Evolutionary conservation across 2,888 invertebrate species (phyloP).

Genomic region (Mechanitis mazaeus): DNA sequence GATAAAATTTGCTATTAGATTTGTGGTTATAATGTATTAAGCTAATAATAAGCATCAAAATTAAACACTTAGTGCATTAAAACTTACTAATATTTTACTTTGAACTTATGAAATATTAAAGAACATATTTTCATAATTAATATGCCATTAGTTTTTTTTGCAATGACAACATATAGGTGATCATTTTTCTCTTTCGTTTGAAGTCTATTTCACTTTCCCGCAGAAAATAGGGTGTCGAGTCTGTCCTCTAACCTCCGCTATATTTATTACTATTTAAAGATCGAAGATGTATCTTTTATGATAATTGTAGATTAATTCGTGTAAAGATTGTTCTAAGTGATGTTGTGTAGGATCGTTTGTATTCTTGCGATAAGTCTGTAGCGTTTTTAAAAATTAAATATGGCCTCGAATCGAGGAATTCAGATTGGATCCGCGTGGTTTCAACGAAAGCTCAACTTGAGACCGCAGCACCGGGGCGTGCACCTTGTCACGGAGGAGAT

Average conservation of each 20-base stretch:
- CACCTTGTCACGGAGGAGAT: constrained; percentile 98
- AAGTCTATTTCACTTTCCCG: constrained; percentile 74
- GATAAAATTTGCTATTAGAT: no score
- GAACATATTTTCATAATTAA: background rate
- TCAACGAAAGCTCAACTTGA: constrained; percentile 96
- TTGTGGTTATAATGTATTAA: no score
- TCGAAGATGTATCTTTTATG: constrained; percentile 81
- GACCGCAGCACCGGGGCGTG: constrained; percentile 97
- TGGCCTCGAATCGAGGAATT: constrained; percentile 93
- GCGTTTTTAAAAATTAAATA: constrained; percentile 79
- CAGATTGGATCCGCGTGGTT: constrained; percentile 98
- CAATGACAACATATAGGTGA: constrained; percentile 56
- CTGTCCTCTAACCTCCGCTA: constrained; percentile 75
- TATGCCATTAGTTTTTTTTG: constrained; percentile 36
- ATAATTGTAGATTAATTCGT: constrained; percentile 80
- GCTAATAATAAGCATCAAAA: no score
- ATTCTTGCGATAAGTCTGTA: constrained; percentile 73
- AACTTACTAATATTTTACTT: no score
- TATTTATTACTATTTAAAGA: constrained; percentile 74
- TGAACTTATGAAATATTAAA: no score
- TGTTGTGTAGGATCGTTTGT: constrained; percentile 75
- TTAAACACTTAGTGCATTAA: no score
- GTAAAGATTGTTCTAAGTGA: constrained; percentile 74
- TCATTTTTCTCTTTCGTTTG: constrained; percentile 69
- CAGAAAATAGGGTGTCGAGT: constrained; percentile 78